Evolutionary conservation across 2,888 invertebrate species (phyloP).

Genomic region (Lasioglossum lativentre): DNA sequence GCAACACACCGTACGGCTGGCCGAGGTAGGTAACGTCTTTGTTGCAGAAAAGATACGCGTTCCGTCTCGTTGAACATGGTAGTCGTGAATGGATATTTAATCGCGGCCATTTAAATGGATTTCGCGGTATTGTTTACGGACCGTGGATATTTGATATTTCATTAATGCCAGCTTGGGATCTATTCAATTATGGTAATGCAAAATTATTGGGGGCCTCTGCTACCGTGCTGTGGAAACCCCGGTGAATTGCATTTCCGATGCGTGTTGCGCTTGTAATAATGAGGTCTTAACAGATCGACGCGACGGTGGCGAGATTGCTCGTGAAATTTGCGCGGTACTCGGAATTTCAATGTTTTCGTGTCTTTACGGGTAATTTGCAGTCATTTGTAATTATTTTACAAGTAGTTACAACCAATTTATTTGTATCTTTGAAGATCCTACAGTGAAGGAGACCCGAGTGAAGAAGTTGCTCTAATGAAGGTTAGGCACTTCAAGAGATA

Average conservation of each 20-base stretch:
- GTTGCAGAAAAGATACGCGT: conserved; percentile 46
- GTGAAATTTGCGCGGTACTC: not conserved
- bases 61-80: conserved; percentile 41
- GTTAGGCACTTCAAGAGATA: not conserved
- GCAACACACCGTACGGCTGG: conserved; percentile 33
- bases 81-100: conserved; percentile 49
- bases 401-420: not conserved
- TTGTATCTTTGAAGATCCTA: not conserved
- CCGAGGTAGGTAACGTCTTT: conserved; percentile 51
- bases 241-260: conserved; percentile 18
- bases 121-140: conserved; percentile 43
- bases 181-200: conserved; percentile 45
- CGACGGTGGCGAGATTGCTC: not conserved
- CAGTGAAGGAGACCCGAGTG: no score
- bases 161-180: conserved; percentile 30
- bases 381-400: not conserved
- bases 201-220: conserved; percentile 18
- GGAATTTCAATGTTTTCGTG: not conserved
- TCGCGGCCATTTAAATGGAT: conserved; percentile 47
- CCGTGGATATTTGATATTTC: conserved; percentile 46
- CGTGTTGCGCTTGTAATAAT: not conserved
- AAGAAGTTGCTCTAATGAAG: not conserved
- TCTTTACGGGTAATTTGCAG: not conserved
- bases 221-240: not conserved
- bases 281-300: not conserved